phyloP scores from a whole-genome alignment of 2,797 vertebrate genomes.

The Lepilemur septentrionalis region DNA sequence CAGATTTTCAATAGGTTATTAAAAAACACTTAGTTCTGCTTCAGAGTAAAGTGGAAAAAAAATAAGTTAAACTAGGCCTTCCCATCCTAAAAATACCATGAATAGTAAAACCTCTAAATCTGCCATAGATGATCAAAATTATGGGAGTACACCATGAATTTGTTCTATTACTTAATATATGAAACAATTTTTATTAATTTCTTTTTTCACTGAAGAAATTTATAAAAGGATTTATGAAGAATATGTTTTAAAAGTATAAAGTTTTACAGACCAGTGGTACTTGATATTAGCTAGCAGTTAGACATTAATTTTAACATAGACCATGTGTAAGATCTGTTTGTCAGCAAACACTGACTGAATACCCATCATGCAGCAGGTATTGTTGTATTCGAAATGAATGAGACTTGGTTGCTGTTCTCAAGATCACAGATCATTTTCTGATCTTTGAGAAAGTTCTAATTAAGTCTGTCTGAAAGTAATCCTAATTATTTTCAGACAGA shows the following conservation, averaged over 20 bases:
- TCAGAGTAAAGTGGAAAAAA: background rate
- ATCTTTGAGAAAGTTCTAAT: background rate
- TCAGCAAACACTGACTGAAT: background rate
- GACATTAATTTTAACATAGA: background rate
- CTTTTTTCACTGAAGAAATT: conserved; percentile 2
- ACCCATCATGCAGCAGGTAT: rapidly evolving
- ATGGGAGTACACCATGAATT: background rate
- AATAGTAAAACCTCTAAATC: background rate
- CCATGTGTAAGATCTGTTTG: background rate
- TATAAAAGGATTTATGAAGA: background rate
- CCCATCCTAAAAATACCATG: background rate
- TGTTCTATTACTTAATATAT: background rate
- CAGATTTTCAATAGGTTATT: background rate
- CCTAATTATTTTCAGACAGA: background rate
- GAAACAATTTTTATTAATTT: background rate
- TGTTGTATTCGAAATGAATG: background rate
- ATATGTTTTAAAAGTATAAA: background rate
- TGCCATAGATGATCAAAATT: background rate
- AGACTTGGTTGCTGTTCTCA: background rate
- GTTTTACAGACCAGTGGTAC: background rate
- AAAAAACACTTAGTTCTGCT: background rate
- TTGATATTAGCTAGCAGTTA: background rate
- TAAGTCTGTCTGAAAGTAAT: background rate
- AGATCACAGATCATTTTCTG: background rate
- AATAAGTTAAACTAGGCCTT: background rate